Evolutionary conservation across 1,140 invertebrate genomes (phyloP).

Genomic region (Delia radicum): DNA sequence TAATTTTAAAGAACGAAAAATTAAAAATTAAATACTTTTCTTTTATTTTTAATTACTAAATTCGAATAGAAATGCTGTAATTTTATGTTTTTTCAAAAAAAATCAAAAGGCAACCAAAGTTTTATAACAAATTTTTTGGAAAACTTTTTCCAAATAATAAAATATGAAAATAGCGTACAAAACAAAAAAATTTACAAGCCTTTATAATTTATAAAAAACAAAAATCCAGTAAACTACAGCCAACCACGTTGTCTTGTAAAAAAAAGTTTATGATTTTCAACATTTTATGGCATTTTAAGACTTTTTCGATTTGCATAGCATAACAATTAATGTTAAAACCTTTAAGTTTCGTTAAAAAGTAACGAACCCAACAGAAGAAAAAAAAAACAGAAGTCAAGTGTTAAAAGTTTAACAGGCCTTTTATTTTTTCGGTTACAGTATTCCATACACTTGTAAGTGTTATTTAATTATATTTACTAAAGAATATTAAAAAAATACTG

Average conservation of each 20-base stretch:
- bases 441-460: constrained; percentile 13
- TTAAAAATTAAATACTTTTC: no score
- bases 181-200: neutral
- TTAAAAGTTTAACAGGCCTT: constrained; percentile 7
- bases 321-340: constrained; percentile 20
- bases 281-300: constrained; percentile 16
- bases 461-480: constrained; percentile 11
- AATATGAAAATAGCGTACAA: neutral
- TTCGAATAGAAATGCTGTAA: no score
- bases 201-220: neutral
- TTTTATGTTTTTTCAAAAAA: no score
- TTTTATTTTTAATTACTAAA: no score
- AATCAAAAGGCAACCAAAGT: neutral
- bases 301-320: constrained; percentile 18
- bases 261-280: constrained; percentile 16
- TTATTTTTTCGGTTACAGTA: neutral
- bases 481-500: neutral
- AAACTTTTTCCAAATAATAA: neutral
- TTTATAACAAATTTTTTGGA: neutral
- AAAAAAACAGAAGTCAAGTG: neutral
- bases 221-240: neutral
- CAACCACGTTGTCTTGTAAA: neutral
- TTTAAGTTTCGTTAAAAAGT: neutral
- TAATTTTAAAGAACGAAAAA: no score
- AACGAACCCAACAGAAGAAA: neutral